Evolutionary conservation across 1,140 invertebrate species (phyloP).

Genomic region (Drosophila jambulina): DNA sequence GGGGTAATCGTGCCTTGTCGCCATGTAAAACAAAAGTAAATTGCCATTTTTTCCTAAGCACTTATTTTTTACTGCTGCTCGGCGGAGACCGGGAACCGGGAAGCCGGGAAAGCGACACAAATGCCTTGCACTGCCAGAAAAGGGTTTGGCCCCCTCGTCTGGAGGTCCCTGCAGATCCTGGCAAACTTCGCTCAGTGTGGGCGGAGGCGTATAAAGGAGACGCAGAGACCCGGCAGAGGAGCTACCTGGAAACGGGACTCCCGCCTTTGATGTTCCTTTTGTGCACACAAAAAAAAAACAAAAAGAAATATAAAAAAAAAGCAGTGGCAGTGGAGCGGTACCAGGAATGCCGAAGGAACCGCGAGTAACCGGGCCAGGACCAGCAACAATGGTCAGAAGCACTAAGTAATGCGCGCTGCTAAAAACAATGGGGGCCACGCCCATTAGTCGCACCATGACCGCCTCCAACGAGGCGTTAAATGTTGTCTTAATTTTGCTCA

Average conservation of each 20-base stretch:
- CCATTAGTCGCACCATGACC: conserved; percentile 28
- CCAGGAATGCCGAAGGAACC: conserved; percentile 1
- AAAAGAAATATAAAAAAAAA: too few species aligned
- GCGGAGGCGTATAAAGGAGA: background rate
- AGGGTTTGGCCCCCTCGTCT: too few species aligned
- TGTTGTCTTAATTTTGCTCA: conserved; percentile 66
- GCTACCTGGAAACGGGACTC: conserved; percentile 7
- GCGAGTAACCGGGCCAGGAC: background rate
- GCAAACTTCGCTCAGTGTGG: conserved; percentile 5
- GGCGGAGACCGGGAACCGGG: conserved; percentile 16
- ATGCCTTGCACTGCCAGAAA: conserved; percentile 16
- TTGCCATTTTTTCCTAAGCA: conserved; percentile 73
- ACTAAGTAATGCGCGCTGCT: conserved; percentile 37
- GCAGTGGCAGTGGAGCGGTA: background rate
- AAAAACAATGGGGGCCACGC: conserved; percentile 42
- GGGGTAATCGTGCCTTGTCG: conserved; percentile 41
- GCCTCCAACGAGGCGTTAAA: conserved; percentile 60
- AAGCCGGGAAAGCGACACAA: conserved; percentile 30
- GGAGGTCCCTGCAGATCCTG: background rate
- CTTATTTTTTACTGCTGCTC: conserved; percentile 67
- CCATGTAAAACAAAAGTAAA: conserved; percentile 76
- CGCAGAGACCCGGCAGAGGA: background rate
- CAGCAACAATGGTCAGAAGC: conserved; percentile 31
- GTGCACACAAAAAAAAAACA: background rate
- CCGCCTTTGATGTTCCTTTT: conserved; percentile 13